Evolutionary conservation across 1,140 invertebrate genomes (phyloP), one percentile per base, ranked within the genome.

Genomic region (Ruditapes philippinarum): DNA sequence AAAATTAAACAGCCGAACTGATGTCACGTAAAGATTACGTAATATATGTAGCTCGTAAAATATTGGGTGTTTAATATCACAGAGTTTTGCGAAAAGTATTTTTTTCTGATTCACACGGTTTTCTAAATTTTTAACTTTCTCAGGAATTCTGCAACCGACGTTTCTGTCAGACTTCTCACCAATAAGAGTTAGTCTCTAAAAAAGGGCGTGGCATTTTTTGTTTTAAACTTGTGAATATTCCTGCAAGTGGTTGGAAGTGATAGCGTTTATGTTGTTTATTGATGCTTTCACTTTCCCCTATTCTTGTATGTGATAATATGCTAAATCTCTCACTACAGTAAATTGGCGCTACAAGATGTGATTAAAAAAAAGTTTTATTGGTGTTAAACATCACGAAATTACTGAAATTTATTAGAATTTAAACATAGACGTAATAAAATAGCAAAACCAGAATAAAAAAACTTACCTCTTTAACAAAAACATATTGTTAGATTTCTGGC

Each of bases 181-280:
- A 70, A 70, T 70, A 12, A 70, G 19, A 70, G 1, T 19, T 70
- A 70, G 36, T 17, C 33, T 31, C 65, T 22, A 5, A 22, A 40
- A 70, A 4, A 70, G 65, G 65, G 33, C 33, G 36, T 70, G 65
- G 38, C 19, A 70, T 38, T 57, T 38, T 36, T n/a, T n/a, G n/a
- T n/a, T n/a, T n/a, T n/a, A n/a, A 19, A 22, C 22, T 70, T 22
- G 65, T 38, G 65, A 1, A 19, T 19, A 38, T 38, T 70, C 33
- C 33, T 70, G 65, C 65, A 70, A 70, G 65, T 70, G 65, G 65
- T 38, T 38, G 65, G 38, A 70, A 70, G 33, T 70, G 65, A 70
- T 40, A 70, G 33, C 65, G 65, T 70, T 17, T 19, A 70, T 22
- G 33, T 31, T 31, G 62, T n/a, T n/a, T n/a, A n/a, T n/a, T n/a